Base-by-base conservation (phyloP, 2,797 vertebrate genomes). In the Pangasius krempfi region DNA sequence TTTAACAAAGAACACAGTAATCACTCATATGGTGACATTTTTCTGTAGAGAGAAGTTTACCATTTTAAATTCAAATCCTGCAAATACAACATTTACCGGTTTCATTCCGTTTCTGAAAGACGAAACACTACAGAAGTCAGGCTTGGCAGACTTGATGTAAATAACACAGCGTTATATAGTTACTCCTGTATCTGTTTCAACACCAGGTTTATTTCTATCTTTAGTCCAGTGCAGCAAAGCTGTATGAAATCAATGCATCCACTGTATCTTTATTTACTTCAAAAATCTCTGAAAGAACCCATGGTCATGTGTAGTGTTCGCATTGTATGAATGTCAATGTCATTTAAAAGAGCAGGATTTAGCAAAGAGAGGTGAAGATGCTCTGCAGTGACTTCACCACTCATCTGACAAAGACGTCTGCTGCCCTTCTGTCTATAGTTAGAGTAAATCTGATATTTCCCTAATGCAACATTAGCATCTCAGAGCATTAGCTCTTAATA, bases 351-450 rank as follows among this genome's bases (percentile, higher is more conserved):
- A 62, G 37, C 58, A 62, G 37, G 80, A 62, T 27, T 44, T 18
- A 18, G 25, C 40, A 22, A 33, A 20, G 14, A 30, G 14, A 84
- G 40, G 20, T 37, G n/a, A 66, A 40, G 56, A 75, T 9, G 56
- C 6, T 40, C 56, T 75, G 9, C 16, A 33, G 27, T 84, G 44
- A 52, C 62, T 44, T 82, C 37, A n/a, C 62, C 20, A 44, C 27
- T 85, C 84, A 40, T 72, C 52, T 85, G n/a, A 72, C 10, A 54
- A 40, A 73, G 30, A 56, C 2, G 22, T 58, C 50, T 72, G 84
- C 52, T 37, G 47, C 84, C 66, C 33, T 85, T 58, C 84, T 68
- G 82, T 87, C 86, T 70, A 73, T 54, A 72, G 79, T 58, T 82
- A 62, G 54, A 62, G 18, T 83, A 82, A 60, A 40, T 50, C 14